Percentiles rank a stretch among this genome's conserved stretches.
Conservation (phyloP, 2,797 vertebrate genomes). For the Craterocephalus amniculus region DNA sequence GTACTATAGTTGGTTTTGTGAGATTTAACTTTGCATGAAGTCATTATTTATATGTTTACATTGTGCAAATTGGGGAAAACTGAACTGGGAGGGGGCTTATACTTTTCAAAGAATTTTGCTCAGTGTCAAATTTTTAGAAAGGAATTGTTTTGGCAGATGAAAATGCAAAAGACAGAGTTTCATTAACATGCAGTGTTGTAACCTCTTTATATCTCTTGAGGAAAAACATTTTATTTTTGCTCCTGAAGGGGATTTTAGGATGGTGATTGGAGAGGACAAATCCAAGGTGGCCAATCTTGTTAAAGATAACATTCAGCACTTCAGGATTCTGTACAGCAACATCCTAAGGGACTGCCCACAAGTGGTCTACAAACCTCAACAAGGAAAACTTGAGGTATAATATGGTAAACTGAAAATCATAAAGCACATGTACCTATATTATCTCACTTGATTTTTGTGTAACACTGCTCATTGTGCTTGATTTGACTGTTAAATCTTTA, state of each 20-base stretch:
- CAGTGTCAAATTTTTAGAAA: background rate
- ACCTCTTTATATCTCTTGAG: background rate
- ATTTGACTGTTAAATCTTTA: background rate
- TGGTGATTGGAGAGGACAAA: constrained; percentile 95
- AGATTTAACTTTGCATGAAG: background rate
- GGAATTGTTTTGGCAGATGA: background rate
- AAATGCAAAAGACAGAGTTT: background rate
- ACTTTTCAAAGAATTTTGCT: too few species aligned
- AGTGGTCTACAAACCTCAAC: constrained; percentile 91
- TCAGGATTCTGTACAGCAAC: constrained; percentile 88
- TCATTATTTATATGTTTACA: background rate
- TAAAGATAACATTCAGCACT: constrained; percentile 88
- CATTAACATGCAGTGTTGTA: background rate
- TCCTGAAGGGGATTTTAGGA: constrained; percentile 92
- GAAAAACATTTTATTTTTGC: constrained; percentile 3
- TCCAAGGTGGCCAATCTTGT: constrained; percentile 93
- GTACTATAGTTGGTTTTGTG: background rate
- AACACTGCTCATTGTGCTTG: background rate
- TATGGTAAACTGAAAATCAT: background rate
- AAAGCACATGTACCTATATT: background rate
- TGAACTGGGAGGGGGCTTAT: background rate
- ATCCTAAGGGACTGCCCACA: constrained; percentile 92
- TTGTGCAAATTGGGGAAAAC: background rate
- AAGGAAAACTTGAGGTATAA: constrained; percentile 92
- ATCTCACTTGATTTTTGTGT: constrained; percentile 1